Evolutionary conservation across 2,113 vertebrate genomes (phyloP).

Genomic region (Harpagus bidentatus): DNA sequence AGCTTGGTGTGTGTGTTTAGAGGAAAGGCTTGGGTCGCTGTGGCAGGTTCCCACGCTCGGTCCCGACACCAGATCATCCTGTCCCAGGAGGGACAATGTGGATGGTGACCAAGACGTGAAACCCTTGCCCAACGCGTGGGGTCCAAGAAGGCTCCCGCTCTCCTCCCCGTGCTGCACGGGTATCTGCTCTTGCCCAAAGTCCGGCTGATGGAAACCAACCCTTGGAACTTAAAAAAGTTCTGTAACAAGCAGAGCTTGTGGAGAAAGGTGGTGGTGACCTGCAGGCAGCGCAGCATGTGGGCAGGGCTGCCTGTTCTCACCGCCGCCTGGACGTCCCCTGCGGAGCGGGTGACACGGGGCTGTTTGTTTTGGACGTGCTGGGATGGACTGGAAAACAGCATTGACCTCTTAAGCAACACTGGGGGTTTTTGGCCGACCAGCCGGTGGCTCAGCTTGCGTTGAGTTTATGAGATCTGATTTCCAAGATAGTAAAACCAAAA

Average conservation of each 20-base stretch:
- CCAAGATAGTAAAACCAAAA: neutral
- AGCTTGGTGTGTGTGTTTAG: neutral
- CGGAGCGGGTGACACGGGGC: fast-evolving
- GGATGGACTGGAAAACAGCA: neutral
- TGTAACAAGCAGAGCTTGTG: neutral
- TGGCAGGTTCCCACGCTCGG: neutral
- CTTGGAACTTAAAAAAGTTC: neutral
- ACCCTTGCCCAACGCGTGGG: fast-evolving
- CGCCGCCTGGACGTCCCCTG: neutral
- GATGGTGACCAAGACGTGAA: neutral
- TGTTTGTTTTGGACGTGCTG: neutral
- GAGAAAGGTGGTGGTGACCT: neutral
- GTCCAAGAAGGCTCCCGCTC: neutral
- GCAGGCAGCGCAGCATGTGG: fast-evolving
- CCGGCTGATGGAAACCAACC: fast-evolving
- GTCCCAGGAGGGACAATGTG: neutral
- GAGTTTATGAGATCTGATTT: neutral
- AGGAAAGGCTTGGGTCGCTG: neutral
- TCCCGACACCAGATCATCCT: neutral
- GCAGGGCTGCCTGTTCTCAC: neutral
- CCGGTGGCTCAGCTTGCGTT: neutral
- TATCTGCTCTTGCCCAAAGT: neutral
- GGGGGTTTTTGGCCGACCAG: neutral
- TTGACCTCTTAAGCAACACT: neutral
- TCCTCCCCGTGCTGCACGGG: fast-evolving